Base-by-base conservation (phyloP, 2,797 vertebrate genomes). In the Oreochromis mossambicus region DNA sequence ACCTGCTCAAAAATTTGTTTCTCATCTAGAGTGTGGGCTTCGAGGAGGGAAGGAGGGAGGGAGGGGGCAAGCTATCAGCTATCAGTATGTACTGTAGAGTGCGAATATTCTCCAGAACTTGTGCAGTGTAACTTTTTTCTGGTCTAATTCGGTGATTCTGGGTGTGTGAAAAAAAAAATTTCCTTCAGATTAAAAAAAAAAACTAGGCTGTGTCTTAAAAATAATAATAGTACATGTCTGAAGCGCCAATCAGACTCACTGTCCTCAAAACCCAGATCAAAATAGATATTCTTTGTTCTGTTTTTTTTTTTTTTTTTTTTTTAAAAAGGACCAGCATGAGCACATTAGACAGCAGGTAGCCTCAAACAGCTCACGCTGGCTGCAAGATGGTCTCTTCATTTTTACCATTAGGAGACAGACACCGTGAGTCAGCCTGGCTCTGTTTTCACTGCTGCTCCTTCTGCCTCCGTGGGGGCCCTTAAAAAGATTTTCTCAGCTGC, bases 181-280 rank as follows among this genome's bases (percentile, higher is more conserved):
- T 66, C n/a, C 50, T 51, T 21, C 2, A 55, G 70, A 51, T 34
- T 32, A 12, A 61, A 61, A 58, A 38, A 38, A n/a, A 73, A 83
- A 92, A 91, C 10, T 83, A 83, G 86, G 79, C 12, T 85, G 3
- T 85, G 2, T 79, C 66, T 87, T 8, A 48, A 81, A 81, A 82
- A 88, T 83, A 83, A 79, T 82, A 43, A 77, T 13, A 52, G 51
- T 32, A 12, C 24, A 12, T 38, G 75, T 76, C 26, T 63, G 17
- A 41, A n/a, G 24, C 13, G 43, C 86, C 81, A 79, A 32, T 91
- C 86, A 88, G 26, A 52, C n/a, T 48, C 34, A 9, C 58, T 87
- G 86, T 86, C 89, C 91, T 70, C 66, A 56, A 90, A 93, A 92
- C 90, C 89, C 86, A 91, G 79, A 87, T 91, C 12, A 66, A 80